Base-by-base conservation (phyloP, 53 echinoderm and acorn worm genomes). In the Holothuria leucospilota region DNA sequence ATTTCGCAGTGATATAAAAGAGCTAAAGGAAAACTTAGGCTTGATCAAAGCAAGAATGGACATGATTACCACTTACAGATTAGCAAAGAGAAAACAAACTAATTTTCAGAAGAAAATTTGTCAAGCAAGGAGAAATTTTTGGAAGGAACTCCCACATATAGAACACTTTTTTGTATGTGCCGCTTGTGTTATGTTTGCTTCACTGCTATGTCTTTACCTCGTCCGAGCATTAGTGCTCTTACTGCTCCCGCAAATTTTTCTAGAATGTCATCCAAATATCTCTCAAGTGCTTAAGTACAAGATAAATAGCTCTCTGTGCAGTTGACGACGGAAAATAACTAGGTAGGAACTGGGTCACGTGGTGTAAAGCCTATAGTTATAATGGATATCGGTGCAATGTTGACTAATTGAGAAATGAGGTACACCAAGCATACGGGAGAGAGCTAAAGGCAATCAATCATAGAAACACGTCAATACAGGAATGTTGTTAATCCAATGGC, bases 191-290 rank as follows among this genome's bases (percentile, higher is more conserved):
- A 61, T 81, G 13, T 62, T 81, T 59, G 61, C 39, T 16, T 61
- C 62, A 39, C 59, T 81, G 13, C 20, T 59, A 2, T 39, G 21
- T 34, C n/a, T 81, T 29, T 59, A 81, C 38, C 1, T 60, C 16
- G 59, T 81, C 27, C 60, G 62, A 30, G 40, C 62, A 21, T 12
- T 81, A 15, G 60, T 81, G 13, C 59, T 30, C 25, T 60, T 59
- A 9, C 29, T 81, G 26, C 81, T 81, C 13, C 81, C 81, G 25
- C 61, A 81, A 62, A 62, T 81, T 6, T 81, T 81, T 29, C 15
- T 81, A 13, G 81, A 81, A 27, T 81, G 81, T 30, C 62, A 61
- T 60, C 81, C 81, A 15, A 27, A 59, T 26, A 60, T 60, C 8
- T 62, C 56, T 20, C 27, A 67, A 67, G 34, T 34, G 27, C 56